Evolutionary conservation across 2,797 vertebrate genomes (phyloP).

Genomic region (Aselliscus stoliczkanus): DNA sequence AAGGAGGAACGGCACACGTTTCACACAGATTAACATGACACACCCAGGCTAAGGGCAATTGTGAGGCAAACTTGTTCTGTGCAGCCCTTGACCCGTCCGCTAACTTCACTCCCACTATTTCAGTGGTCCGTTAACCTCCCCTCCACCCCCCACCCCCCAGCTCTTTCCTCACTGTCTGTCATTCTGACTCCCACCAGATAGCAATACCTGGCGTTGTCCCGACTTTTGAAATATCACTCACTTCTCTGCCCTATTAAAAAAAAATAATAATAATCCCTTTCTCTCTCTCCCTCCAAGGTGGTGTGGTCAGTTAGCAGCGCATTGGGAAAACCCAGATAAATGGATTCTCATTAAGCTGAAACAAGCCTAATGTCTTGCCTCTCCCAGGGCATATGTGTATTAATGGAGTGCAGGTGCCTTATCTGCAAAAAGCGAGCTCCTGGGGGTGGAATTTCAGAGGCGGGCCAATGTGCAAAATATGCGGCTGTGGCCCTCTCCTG

Average conservation of each 20-base stretch:
- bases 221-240: neutral
- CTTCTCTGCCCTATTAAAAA: neutral
- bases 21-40: neutral
- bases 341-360: constrained; percentile 5
- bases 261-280: neutral
- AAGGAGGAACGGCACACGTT: neutral
- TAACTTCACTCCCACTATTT: neutral
- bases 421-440: neutral
- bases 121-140: neutral
- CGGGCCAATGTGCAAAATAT: neutral
- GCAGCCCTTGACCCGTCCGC: neutral
- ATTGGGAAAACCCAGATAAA: neutral
- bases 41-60: neutral
- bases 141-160: neutral
- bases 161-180: neutral
- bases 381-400: neutral
- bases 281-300: neutral
- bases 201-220: neutral
- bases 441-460: neutral
- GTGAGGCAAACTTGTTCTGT: neutral
- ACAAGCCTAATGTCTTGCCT: neutral
- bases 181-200: neutral
- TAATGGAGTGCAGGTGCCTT: neutral
- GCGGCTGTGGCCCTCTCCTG: neutral
- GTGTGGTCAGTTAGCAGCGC: neutral